Evolutionary conservation across 2,888 invertebrate genomes (phyloP), one percentile per base, ranked within the genome.

Genomic region (Acrobeloides nanus): DNA sequence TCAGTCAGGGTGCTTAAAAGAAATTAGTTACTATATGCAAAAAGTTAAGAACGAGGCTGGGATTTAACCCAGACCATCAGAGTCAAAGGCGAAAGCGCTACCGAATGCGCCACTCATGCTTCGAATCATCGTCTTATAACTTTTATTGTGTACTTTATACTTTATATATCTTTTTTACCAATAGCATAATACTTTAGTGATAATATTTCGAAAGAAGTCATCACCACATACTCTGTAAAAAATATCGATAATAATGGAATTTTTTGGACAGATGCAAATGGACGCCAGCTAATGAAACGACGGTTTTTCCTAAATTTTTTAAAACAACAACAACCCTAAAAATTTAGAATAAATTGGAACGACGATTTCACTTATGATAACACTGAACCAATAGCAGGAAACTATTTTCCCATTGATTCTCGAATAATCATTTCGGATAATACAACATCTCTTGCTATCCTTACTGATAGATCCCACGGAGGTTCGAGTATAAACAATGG

Each of bases 261-360:
- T 0, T 93, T 93, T 74, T 89, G 83, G 71, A 95, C 93, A 0
- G 95, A 97, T 74, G 84, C 89, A 0, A 97, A 93, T 74, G 93
- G 92, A 0, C 79, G 93, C 12, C 72, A 74, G 43, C 59, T 61
- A 31, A 63, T 69, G 53, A 40, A 58, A 46, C 40, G 70, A 48
- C 55, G 41, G 64, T 66, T 32, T n/a, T n/a, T n/a, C n/a, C n/a
- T n/a, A n/a, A n/a, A n/a, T n/a, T n/a, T n/a, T n/a, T n/a, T n/a
- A n/a, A n/a, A n/a, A n/a, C n/a, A n/a, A n/a, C n/a, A 23, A 42
- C 31, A 17, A 17, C 18, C 21, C 24, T 18, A 12, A 12, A 1
- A 38, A 25, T 61, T 40, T 42, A 74, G 72, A 21, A 47, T 57
- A 20, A 61, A 67, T 27, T 54, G 79, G 48, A 77, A 89, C 12